Conservation (phyloP, 1,140 invertebrate genomes). For the Aphelinus atriplicis region DNA sequence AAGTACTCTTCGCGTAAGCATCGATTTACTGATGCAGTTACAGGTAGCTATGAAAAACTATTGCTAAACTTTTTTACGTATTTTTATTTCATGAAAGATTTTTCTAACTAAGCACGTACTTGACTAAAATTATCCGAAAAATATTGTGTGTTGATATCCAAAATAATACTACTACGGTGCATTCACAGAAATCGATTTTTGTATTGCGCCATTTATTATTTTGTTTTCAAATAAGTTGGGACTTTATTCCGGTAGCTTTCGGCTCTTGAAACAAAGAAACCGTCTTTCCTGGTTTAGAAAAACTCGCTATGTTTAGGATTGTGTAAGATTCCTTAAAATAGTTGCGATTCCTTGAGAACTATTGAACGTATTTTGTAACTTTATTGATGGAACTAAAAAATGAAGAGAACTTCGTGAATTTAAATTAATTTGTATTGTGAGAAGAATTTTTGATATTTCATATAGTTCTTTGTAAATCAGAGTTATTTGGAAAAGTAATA, state of each 20-base stretch:
- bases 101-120: constrained; percentile 28
- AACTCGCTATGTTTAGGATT: not conserved
- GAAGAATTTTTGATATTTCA: too few relatives aligned
- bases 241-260: constrained; percentile 13
- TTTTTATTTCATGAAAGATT: constrained; percentile 12
- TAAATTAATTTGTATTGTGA: too few relatives aligned
- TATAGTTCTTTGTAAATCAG: too few relatives aligned
- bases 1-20: not conserved
- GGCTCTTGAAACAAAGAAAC: not conserved
- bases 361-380: too few relatives aligned
- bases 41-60: constrained; percentile 16
- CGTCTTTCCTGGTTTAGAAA: not conserved
- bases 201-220: not conserved
- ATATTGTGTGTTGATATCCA: constrained; percentile 13
- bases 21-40: constrained; percentile 9
- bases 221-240: constrained; percentile 3
- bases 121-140: constrained; percentile 39
- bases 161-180: not conserved
- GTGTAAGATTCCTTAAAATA: too few relatives aligned
- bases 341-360: too few relatives aligned
- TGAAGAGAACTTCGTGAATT: too few relatives aligned
- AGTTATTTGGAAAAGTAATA: too few relatives aligned
- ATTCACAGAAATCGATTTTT: not conserved
- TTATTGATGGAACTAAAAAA: too few relatives aligned
- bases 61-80: constrained; percentile 8